Base-by-base conservation (phyloP, 2,888 invertebrate species). In the Heteropelma amictum region DNA sequence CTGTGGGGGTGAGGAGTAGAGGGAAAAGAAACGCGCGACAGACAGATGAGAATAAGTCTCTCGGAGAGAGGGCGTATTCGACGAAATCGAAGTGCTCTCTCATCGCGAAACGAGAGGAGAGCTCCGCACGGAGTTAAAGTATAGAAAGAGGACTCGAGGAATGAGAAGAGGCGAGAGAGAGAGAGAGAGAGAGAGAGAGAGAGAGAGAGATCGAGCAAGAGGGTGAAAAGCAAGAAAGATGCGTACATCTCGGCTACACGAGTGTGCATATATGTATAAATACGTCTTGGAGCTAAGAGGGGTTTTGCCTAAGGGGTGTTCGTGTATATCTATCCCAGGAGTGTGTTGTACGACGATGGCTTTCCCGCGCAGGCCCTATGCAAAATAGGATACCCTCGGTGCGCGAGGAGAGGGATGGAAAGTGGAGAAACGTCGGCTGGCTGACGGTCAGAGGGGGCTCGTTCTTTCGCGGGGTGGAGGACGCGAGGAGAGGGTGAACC, bases 331-430 rank as follows among this genome's bases (percentile, higher is more conserved):
- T 12, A 26, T 14, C 4, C 26, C 17, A 19, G n/a, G n/a, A 8
- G 33, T 2, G 26, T 17, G 26, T 40, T 40, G 21, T 56, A 63
- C 14, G 58, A 54, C 70, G 71, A 26, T 53, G 73, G 60, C 72
- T 75, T 74, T 73, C 63, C 68, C 86, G 87, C 87, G 87, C 87
- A 87, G 86, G 87, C 85, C 87, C 87, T 87, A 87, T 87, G 87
- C 87, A 87, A 87, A 87, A 85, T 84, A 87, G 86, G 83, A 81
- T 81, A 81, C 17, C 80, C 82, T 28, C 76, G 78, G n/a, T n/a
- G 79, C 68, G 51, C 12, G 64, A 71, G 65, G 76, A 64, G 70
- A 65, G 61, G 53, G 47, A 7, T 45, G 68, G 23, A 21, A 26
- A 45, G 65, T 17, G 45, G 54, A 56, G 65, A 47, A 63, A 67